Base-by-base conservation (phyloP, 92 coral and sea anemone species). In the Umimayanthus chanpuru region DNA sequence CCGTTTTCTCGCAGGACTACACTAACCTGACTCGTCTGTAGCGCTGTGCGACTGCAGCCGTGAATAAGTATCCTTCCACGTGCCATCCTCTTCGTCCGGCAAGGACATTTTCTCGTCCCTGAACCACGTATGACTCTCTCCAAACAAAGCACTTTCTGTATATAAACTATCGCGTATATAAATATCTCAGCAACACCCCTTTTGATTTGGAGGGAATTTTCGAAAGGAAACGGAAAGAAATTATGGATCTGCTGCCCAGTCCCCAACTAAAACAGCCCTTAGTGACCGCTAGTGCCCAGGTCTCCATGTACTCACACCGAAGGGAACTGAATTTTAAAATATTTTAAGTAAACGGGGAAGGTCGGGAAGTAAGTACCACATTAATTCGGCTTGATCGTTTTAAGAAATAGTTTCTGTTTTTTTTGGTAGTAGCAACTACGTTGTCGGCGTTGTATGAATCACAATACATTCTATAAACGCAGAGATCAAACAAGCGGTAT, bases 41-140 rank as follows among this genome's bases (percentile, higher is more conserved):
- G 68, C 87, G 65, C 87, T 44, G 26, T 67, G 65, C 6, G 65
- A 47, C 2, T 83, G 87, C 40, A 70, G 25, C 18, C 79, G 66
- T 38, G 86, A 39, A 1, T 44, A 66, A 40, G 77, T 26, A 41
- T 70, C 87, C 32, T 3, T 44, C 87, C 87, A 83, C 28, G 77
- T 83, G 5, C 87, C 87, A 71, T 83, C 87, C 76, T 83, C 87
- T 44, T 83, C 87, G 87, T 83, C 87, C 78, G 65, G 65, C 50
- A 71, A 38, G 87, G 87, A 83, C 87, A 83, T 83, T 47, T 80
- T 70, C 14, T 81, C n/a, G 26, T 55, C 87, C 64, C 77, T 71
- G 64, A 44, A 40, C 40, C 78, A 14, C 18, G 67, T 44, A 71
- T 16, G 67, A 44, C 38, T 67, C 61, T 67, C 76, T 67, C 86